phyloP scores from a whole-genome alignment of 2,113 vertebrate species.

The Ptyas mucosa region DNA sequence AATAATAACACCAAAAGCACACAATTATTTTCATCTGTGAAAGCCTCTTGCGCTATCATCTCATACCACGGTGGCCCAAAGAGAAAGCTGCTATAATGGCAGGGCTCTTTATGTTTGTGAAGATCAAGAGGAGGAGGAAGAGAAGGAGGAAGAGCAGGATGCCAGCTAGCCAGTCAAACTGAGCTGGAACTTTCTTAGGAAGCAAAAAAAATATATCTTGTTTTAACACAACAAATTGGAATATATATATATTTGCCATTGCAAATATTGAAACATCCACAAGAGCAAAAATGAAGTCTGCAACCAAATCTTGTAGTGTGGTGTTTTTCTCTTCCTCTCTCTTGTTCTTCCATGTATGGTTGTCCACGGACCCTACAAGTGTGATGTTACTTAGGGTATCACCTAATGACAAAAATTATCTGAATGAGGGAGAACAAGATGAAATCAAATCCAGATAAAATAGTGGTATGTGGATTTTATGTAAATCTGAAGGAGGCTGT shows the following conservation, averaged over 20 bases:
- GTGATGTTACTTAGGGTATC: not conserved
- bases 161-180: conserved; percentile 54
- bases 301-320: not conserved
- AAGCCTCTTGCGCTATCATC: conserved; percentile 72
- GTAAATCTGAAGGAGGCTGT: not conserved
- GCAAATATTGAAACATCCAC: not conserved
- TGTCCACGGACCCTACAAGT: not conserved
- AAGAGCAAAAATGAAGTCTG: not conserved
- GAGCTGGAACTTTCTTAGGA: conserved; percentile 68
- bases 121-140: conserved; percentile 51
- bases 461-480: not conserved
- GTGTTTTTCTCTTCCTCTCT: not conserved
- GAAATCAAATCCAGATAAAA: not conserved
- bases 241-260: not conserved
- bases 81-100: conserved; percentile 74
- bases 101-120: conserved; percentile 70
- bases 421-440: not conserved
- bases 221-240: conserved; percentile 35
- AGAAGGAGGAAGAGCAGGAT: not conserved
- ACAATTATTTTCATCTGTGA: conserved; percentile 81
- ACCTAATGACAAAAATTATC: not conserved
- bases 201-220: conserved; percentile 68
- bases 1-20: conserved; percentile 81
- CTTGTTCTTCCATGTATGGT: not conserved
- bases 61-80: conserved; percentile 68